Percentiles rank a stretch among this genome's conserved stretches.
Evolutionary conservation across 2,113 vertebrate genomes (phyloP).

Genomic region (Zosterops japonicus): DNA sequence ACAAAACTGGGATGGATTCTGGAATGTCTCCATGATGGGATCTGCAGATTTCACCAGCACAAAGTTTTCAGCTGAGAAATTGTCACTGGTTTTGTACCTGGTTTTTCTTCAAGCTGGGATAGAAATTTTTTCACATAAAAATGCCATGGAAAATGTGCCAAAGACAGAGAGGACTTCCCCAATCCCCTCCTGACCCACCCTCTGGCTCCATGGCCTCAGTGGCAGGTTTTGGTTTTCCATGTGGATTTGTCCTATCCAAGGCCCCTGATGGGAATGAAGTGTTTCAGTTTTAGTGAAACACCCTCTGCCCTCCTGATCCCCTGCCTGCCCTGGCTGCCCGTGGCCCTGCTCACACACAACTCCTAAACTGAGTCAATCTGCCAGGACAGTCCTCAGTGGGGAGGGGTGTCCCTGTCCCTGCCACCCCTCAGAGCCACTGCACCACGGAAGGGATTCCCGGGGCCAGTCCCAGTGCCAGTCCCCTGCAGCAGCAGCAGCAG

Average conservation of each 20-base stretch:
- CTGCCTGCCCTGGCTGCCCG: neutral
- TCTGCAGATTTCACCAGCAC: neutral
- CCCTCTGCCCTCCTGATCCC: neutral
- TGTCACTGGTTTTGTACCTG: neutral
- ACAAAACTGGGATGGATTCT: neutral
- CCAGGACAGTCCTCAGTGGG: neutral
- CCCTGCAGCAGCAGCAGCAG: neutral
- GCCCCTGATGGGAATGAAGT: neutral
- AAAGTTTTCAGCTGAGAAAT: neutral
- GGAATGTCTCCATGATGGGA: neutral
- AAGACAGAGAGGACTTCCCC: neutral
- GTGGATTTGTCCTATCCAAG: neutral
- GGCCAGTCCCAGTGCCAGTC: neutral
- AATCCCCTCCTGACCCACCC: neutral
- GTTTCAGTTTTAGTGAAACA: constrained; percentile 64
- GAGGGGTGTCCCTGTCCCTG: neutral
- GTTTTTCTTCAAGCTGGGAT: neutral
- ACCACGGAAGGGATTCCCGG: neutral
- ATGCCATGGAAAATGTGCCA: neutral
- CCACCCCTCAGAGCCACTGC: neutral
- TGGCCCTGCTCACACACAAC: neutral
- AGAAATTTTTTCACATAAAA: neutral
- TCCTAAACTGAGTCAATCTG: neutral
- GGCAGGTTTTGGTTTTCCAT: neutral
- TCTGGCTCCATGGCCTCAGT: neutral